These are phyloP conservation scores for Leptinotarsa texana DNA, from an alignment of 1,140 invertebrate species.

Conservation along the genomic window DNA sequence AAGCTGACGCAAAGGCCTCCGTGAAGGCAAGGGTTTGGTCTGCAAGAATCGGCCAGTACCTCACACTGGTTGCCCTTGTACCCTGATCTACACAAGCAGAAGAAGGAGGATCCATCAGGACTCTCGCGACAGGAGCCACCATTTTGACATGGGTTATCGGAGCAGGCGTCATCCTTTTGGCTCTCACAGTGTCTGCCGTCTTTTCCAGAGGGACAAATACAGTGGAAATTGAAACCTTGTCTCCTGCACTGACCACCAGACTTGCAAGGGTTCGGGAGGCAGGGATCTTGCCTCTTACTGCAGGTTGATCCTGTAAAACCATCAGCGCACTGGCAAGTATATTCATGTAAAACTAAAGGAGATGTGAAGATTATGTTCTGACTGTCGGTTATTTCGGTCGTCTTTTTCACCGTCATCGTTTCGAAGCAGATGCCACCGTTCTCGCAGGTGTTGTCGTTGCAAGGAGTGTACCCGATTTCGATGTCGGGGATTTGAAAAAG, in stretches of 20 bases:
- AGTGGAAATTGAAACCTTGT: constrained; percentile 81
- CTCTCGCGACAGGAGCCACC: constrained; percentile 88
- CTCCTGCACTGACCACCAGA: constrained; percentile 79
- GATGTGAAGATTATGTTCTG: constrained; percentile 78
- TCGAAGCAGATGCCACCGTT: constrained; percentile 79
- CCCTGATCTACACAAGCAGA: constrained; percentile 86
- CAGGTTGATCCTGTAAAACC: constrained; percentile 79
- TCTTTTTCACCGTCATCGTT: constrained; percentile 69
- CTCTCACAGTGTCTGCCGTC: constrained; percentile 84
- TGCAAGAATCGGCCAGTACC: constrained; percentile 80
- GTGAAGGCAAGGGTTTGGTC: constrained; percentile 86
- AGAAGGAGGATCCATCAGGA: constrained; percentile 82
- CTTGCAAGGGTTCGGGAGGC: constrained; percentile 86
- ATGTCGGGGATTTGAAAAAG: constrained; percentile 64
- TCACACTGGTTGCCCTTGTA: constrained; percentile 89
- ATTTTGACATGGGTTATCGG: constrained; percentile 82
- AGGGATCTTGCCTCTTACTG: constrained; percentile 85
- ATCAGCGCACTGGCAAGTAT: constrained; percentile 77
- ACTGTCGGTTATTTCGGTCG: constrained; percentile 75
- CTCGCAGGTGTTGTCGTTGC: constrained; percentile 69
- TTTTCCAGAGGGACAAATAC: constrained; percentile 74
- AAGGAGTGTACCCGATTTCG: constrained; percentile 74
- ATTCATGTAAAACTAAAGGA: constrained; percentile 75
- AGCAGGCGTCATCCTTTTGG: constrained; percentile 81
- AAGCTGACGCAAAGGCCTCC: constrained; percentile 82